Conservation (phyloP, 2,888 invertebrate species). For the Drosophila testacea region DNA sequence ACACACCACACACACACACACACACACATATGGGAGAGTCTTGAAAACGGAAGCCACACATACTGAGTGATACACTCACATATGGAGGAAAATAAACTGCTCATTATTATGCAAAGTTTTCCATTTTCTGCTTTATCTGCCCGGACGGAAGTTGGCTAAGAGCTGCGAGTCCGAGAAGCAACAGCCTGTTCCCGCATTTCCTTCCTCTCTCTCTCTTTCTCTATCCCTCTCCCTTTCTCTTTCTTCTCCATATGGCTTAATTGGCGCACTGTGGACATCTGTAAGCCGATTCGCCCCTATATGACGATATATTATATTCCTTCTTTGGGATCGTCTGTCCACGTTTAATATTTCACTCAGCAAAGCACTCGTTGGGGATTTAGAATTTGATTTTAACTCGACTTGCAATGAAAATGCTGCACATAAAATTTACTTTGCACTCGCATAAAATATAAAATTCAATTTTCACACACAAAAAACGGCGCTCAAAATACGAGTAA, state of each 20-base stretch:
- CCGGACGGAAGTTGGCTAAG: slow-evolving; percentile 52
- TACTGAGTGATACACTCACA: slow-evolving; percentile 22
- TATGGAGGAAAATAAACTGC: slow-evolving; percentile 65
- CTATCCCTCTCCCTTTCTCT: too few relatives aligned
- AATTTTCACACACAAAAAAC: slow-evolving; percentile 52
- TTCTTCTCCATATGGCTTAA: slow-evolving; percentile 55
- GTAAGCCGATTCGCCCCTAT: slow-evolving; percentile 23
- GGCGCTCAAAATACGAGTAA: slow-evolving; percentile 21
- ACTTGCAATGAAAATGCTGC: slow-evolving; percentile 43
- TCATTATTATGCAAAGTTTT: slow-evolving; percentile 80
- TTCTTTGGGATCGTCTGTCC: slow-evolving; percentile 10
- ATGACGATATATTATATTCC: slow-evolving; percentile 28
- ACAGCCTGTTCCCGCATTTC: slow-evolving; percentile 34
- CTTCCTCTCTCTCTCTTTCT: too few relatives aligned
- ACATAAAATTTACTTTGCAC: slow-evolving; percentile 57
- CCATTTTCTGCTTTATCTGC: slow-evolving; percentile 51
- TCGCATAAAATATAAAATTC: slow-evolving; percentile 62
- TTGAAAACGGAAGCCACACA: slow-evolving; percentile 58
- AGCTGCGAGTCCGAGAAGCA: slow-evolving; percentile 31
- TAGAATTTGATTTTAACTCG: slow-evolving; percentile 30
- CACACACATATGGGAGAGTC: slow-evolving; percentile 25
- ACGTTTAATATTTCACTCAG: slow-evolving; percentile 60
- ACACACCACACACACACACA: slow-evolving; percentile 28
- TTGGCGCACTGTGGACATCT: slow-evolving; percentile 45
- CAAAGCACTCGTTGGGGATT: slow-evolving; percentile 72